Evolutionary conservation across 2,113 vertebrate genomes (phyloP), one percentile per base, ranked within the genome.

Genomic region (Elaphurus davidianus): DNA sequence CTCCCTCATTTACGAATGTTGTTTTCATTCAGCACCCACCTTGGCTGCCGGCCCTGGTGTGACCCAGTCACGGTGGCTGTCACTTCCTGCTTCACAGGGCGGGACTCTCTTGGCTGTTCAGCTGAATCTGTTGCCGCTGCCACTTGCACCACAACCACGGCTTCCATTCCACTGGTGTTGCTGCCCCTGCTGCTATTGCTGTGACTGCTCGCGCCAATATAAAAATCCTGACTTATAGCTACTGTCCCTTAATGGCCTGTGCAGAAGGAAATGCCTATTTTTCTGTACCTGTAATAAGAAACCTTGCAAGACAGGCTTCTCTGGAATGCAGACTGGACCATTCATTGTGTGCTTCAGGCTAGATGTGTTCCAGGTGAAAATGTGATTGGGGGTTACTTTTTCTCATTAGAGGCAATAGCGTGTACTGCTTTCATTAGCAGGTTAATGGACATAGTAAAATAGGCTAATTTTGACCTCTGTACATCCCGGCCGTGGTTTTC

Each of bases 51-150:
- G 82, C 27, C 43, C 40, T 21, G 43, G 21, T 54, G 16, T 45
- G n/a, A 50, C 19, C 17, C 14, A 15, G 27, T 13, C 40, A 6
- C 6, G 1, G 21, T 10, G 54, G 62, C 76, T 67, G 54, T 50
- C 23, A 1, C 52, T 95, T 16, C 43, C 55, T 74, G 52, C 33
- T n/a, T 81, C 14, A 8, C 1, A 4, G 76, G n/a, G 43, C 33
- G 11, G 40, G 64, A 19, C 54, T 67, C 45, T 57, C 74, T 33
- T 57, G 87, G n/a, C 28, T n/a, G 30, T 54, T 21, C 57, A 79
- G 43, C 43, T 21, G 50, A 13, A 9, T 13, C 10, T 2, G 25
- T 7, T 16, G 50, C 6, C 0, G 0, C 15, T 23, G 45, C 23
- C 57, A 0, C 28, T 47, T 15, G 6, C 5, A 11, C 23, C 45